These are phyloP conservation scores for Venusia cambrica DNA, from an alignment of 2,888 invertebrate species.

Conservation along the genomic window DNA sequence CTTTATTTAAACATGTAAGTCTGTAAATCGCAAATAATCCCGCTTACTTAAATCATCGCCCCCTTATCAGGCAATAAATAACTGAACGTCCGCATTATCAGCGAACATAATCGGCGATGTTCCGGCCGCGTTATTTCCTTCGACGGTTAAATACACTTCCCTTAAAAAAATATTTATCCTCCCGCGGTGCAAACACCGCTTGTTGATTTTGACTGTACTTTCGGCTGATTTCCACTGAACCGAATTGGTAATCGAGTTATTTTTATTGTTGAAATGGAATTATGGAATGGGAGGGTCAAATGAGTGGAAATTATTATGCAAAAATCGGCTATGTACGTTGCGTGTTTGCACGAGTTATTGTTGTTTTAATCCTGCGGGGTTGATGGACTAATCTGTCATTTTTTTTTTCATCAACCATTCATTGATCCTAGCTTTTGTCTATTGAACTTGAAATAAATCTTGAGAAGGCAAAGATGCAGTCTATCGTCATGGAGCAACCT, in stretches of 20 bases:
- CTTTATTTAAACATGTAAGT: conserved; percentile 61
- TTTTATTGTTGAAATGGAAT: too few relatives aligned
- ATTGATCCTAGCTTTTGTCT: too few relatives aligned
- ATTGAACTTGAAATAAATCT: too few relatives aligned
- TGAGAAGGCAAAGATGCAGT: too few relatives aligned
- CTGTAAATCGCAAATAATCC: conserved; percentile 65
- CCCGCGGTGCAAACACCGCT: conserved; percentile 41
- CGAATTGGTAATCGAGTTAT: conserved; percentile 27
- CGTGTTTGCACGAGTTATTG: too few relatives aligned
- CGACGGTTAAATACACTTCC: conserved; percentile 61
- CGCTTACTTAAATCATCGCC: conserved; percentile 71
- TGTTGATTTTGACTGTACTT: conserved; percentile 45
- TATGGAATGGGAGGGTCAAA: too few relatives aligned
- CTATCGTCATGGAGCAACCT: too few relatives aligned
- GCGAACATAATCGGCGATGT: conserved; percentile 65
- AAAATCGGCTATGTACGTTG: too few relatives aligned
- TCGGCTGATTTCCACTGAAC: conserved; percentile 21
- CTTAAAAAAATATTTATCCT: conserved; percentile 63
- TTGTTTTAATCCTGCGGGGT: too few relatives aligned
- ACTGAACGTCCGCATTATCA: conserved; percentile 60
- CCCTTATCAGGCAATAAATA: conserved; percentile 67
- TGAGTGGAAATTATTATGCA: too few relatives aligned
- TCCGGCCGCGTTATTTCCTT: conserved; percentile 65
- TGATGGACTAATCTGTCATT: too few relatives aligned
- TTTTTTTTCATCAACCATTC: too few relatives aligned